Evolutionary conservation across 2,888 invertebrate genomes (phyloP).

Genomic region (Deilephila elpenor): DNA sequence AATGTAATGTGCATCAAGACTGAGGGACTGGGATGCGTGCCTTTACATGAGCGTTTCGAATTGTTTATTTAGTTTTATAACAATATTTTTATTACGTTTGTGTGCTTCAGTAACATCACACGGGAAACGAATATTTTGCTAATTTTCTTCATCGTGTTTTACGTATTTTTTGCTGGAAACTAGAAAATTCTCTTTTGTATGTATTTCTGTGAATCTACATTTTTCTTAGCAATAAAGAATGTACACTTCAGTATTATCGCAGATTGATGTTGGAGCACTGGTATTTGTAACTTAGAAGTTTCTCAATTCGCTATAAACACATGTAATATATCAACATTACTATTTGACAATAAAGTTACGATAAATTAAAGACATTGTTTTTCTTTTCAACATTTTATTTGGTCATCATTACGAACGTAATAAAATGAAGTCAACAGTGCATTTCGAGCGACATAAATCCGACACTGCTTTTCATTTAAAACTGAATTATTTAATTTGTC

Average conservation of each 20-base stretch:
- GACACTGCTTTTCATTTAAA: conserved; percentile 3
- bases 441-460: not conserved
- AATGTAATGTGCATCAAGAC: conserved; percentile 61
- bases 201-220: conserved; percentile 34
- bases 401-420: conserved; percentile 4
- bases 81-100: conserved; percentile 67
- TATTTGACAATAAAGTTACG: conserved; percentile 77
- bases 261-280: conserved; percentile 69
- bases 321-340: conserved; percentile 58
- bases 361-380: conserved; percentile 51
- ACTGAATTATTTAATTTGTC: not conserved
- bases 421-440: conserved; percentile 9
- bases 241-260: conserved; percentile 63
- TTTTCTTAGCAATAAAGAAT: conserved; percentile 36
- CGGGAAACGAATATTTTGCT: conserved; percentile 30
- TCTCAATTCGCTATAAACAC: conserved; percentile 62
- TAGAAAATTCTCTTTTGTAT: conserved; percentile 25
- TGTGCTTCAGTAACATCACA: conserved; percentile 68
- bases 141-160: conserved; percentile 23
- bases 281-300: conserved; percentile 61
- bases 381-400: conserved; percentile 31
- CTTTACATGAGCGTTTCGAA: conserved; percentile 60
- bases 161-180: conserved; percentile 12
- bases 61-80: conserved; percentile 75
- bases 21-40: conserved; percentile 61